phyloP scores from a whole-genome alignment of 2,888 invertebrate genomes.

The Linyphia triangularis region DNA sequence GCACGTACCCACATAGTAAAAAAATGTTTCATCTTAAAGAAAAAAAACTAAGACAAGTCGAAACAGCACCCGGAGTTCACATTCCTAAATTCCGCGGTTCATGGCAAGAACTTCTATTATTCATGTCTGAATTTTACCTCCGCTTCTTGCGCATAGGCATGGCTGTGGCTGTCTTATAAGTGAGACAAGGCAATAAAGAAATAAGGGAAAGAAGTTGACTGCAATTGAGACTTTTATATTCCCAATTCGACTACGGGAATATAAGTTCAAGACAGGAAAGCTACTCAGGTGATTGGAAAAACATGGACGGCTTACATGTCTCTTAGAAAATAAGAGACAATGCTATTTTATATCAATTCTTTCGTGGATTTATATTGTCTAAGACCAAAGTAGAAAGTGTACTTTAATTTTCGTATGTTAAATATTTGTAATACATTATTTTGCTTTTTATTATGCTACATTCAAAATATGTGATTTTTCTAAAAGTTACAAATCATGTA shows the following conservation, averaged over 20 bases:
- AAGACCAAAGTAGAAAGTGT: neutral
- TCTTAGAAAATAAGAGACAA: too few relatives aligned
- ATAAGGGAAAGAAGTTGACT: neutral
- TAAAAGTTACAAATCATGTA: too few relatives aligned
- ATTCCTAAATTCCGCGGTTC: conserved; percentile 25
- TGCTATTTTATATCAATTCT: conserved; percentile 53
- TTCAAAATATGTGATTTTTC: too few relatives aligned
- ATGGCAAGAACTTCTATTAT: conserved; percentile 49
- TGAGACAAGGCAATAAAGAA: conserved; percentile 30
- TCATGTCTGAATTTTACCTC: conserved; percentile 52
- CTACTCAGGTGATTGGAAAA: conserved; percentile 66
- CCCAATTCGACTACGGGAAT: conserved; percentile 35
- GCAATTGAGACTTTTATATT: conserved; percentile 53
- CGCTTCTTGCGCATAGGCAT: neutral
- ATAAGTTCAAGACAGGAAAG: conserved; percentile 58
- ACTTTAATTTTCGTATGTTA: neutral
- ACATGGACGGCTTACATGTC: too few relatives aligned
- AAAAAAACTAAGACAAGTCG: neutral
- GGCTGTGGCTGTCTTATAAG: conserved; percentile 44
- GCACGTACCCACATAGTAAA: conserved; percentile 19
- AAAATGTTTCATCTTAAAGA: neutral
- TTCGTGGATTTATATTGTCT: neutral
- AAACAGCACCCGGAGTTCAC: neutral
- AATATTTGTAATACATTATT: too few relatives aligned
- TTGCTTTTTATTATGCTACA: too few relatives aligned